Conservation (phyloP, 2,113 vertebrate species). For the Passer montanus region DNA sequence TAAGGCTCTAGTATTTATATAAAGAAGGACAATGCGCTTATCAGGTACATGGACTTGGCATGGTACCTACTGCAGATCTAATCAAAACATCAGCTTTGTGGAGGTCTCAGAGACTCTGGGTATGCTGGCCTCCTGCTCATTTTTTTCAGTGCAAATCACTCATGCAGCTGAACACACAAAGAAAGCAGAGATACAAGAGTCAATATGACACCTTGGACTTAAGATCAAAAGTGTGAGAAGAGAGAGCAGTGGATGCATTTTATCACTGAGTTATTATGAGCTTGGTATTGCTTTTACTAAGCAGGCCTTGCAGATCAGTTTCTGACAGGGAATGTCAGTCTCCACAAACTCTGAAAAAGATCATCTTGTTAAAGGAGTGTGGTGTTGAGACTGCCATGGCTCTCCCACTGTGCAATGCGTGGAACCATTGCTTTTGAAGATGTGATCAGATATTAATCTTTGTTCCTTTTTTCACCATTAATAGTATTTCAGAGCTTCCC, state of each 20-base stretch:
- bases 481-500: not conserved
- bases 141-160: not conserved
- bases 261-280: not conserved
- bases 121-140: not conserved
- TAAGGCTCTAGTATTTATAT: not conserved
- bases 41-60: not conserved
- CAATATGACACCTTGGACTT: not conserved
- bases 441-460: not conserved
- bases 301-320: not conserved
- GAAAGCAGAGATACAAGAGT: not conserved
- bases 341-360: not conserved
- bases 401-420: not conserved
- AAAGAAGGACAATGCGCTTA: not conserved
- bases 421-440: not conserved
- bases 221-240: not conserved
- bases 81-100: not conserved
- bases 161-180: not conserved
- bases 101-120: not conserved
- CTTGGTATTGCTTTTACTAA: not conserved
- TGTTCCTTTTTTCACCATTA: not conserved
- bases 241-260: not conserved
- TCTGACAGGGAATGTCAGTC: not conserved
- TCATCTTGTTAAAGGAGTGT: not conserved
- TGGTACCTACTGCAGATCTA: not conserved
- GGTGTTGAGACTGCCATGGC: not conserved